phyloP scores from a whole-genome alignment of 2,797 vertebrate species.

The Girardinus metallicus region DNA sequence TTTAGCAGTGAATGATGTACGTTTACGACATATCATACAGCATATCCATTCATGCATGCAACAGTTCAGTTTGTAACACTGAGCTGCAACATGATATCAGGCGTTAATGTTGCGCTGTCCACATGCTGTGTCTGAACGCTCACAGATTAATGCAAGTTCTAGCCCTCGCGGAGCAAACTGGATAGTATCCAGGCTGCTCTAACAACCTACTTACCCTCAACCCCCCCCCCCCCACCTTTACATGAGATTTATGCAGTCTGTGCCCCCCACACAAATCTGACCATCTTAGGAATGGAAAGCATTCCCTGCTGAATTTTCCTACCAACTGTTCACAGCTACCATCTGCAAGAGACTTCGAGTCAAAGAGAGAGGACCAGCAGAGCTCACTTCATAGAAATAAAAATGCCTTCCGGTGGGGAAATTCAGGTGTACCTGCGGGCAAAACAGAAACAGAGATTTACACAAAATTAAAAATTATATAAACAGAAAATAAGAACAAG shows the following conservation, averaged over 20 bases:
- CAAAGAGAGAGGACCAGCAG: slow-evolving; percentile 43
- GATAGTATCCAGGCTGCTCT: slow-evolving; percentile 54
- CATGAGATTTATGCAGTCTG: slow-evolving; percentile 66
- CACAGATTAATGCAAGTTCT: slow-evolving; percentile 42
- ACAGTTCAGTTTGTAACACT: slow-evolving; percentile 1
- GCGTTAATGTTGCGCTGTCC: slow-evolving; percentile 21
- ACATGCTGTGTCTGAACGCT: slow-evolving; percentile 28
- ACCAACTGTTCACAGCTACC: slow-evolving; percentile 52
- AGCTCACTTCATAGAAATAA: slow-evolving; percentile 51
- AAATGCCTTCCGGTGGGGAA: slow-evolving; percentile 5
- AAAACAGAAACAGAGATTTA: not conserved
- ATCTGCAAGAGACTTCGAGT: slow-evolving; percentile 63
- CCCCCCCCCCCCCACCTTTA: slow-evolving; percentile 54
- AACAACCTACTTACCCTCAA: slow-evolving; percentile 59
- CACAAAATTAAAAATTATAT: not conserved
- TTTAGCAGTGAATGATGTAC: not conserved
- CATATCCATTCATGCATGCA: not conserved
- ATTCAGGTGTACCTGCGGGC: not conserved
- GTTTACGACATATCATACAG: not conserved
- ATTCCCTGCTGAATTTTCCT: slow-evolving; percentile 67
- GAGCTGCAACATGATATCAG: slow-evolving; percentile 1
- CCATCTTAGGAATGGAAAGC: slow-evolving; percentile 83
- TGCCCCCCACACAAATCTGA: slow-evolving; percentile 75
- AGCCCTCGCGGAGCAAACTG: slow-evolving; percentile 37
- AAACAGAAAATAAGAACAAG: not conserved